A percentile compares a stretch with the other conserved stretches of the same genome.
Conservation (phyloP, 2,888 invertebrate genomes). For the Agrotis ipsilon region DNA sequence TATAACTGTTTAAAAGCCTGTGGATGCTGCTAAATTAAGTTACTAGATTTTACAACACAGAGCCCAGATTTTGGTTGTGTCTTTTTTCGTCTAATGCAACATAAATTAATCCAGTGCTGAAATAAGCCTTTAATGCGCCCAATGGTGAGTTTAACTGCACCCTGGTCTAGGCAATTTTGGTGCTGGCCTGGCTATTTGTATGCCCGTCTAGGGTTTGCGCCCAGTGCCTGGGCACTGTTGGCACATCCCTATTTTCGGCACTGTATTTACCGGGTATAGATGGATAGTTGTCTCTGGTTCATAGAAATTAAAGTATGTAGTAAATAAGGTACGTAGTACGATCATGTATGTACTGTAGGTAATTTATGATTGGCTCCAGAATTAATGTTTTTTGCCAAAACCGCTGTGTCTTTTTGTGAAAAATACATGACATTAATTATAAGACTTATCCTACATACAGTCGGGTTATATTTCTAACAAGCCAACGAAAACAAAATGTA, state of each 20-base stretch:
- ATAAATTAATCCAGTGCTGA: too few species aligned
- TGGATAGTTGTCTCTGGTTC: neutral
- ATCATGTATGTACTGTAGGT: neutral
- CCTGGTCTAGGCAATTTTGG: too few species aligned
- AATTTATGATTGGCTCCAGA: neutral
- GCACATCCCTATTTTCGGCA: too few species aligned
- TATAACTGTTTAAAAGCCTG: slow-evolving; percentile 22
- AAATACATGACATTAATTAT: neutral
- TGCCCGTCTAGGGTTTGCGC: too few species aligned
- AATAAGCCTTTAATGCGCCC: too few species aligned
- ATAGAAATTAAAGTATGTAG: neutral
- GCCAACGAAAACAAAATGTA: neutral
- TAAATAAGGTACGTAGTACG: neutral
- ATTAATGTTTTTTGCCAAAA: too few species aligned
- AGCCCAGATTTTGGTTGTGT: neutral
- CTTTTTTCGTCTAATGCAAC: too few species aligned
- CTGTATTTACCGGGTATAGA: neutral
- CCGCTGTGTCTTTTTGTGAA: too few species aligned
- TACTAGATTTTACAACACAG: neutral
- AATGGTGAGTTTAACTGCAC: too few species aligned
- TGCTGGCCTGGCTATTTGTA: too few species aligned
- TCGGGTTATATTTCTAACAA: neutral
- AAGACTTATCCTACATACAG: neutral
- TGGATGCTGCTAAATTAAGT: neutral
- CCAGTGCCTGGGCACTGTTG: too few species aligned